phyloP scores from a whole-genome alignment of 2,113 vertebrate species.

The Eurypyga helias region DNA sequence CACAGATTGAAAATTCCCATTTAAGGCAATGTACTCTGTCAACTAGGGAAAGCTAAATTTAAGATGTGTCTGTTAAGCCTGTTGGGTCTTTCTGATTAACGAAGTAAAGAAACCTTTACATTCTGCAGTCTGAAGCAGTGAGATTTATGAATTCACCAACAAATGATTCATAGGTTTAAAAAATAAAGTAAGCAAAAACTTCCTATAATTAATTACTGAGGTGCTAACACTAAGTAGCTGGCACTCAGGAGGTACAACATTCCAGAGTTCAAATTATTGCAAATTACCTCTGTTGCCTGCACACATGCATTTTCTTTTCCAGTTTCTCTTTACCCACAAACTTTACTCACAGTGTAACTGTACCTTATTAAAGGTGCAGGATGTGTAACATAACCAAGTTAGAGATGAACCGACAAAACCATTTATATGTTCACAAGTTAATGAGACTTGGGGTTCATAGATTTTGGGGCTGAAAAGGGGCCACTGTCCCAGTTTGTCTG shows the following conservation, averaged over 20 bases:
- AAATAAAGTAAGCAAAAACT: conserved; percentile 51
- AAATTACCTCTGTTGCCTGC: not conserved
- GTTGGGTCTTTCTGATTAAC: conserved; percentile 37
- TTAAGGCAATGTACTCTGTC: conserved; percentile 54
- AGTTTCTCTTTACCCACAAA: not conserved
- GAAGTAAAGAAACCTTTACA: conserved; percentile 15
- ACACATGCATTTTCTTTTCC: not conserved
- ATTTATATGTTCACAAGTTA: not conserved
- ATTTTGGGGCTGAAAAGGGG: not conserved
- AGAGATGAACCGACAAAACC: not conserved
- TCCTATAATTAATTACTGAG: conserved; percentile 48
- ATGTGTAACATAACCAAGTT: not conserved
- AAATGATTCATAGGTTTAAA: conserved; percentile 36
- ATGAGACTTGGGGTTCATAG: not conserved
- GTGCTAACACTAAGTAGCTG: not conserved
- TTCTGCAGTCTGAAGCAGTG: not conserved
- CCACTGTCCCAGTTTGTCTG: not conserved
- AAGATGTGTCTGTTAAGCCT: conserved; percentile 42
- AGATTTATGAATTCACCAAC: conserved; percentile 39
- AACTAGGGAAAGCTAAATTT: conserved; percentile 56
- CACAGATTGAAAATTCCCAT: conserved; percentile 39
- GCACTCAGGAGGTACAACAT: not conserved
- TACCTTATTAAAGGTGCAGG: not conserved
- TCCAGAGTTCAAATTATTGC: not conserved
- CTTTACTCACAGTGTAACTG: not conserved